Conservation (phyloP, 2,113 vertebrate species). For the Sminthopsis crassicaudata region DNA sequence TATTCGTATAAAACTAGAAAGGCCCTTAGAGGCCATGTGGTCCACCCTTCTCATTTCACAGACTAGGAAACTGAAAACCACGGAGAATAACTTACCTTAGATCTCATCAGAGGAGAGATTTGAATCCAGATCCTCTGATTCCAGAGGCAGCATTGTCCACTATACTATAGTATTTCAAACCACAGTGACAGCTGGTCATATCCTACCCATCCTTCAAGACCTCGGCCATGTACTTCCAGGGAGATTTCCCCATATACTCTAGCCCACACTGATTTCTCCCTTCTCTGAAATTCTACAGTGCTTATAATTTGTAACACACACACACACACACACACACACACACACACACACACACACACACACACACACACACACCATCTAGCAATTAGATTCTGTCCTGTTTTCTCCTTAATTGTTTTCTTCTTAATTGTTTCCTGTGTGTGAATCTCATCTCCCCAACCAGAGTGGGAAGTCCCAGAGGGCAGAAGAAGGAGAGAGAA, state of each 20-base stretch:
- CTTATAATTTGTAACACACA: background rate
- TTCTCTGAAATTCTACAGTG: constrained; percentile 1
- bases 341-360: background rate
- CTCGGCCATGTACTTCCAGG: background rate
- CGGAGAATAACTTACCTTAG: background rate
- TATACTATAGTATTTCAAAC: background rate
- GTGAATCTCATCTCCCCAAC: constrained; percentile 1
- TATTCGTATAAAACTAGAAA: background rate
- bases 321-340: background rate
- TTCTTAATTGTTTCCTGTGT: background rate
- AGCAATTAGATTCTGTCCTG: constrained; percentile 2
- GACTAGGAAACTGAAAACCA: background rate
- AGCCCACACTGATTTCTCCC: background rate
- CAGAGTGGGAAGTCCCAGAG: constrained; percentile 3
- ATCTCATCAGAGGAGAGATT: background rate
- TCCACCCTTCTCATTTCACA: background rate
- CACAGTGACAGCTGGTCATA: background rate
- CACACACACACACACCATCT: background rate
- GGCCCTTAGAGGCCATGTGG: background rate
- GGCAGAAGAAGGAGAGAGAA: background rate
- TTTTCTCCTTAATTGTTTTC: constrained; percentile 2
- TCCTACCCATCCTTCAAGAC: background rate
- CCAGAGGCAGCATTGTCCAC: background rate
- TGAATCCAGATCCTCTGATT: background rate
- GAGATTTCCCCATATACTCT: background rate